phyloP scores from a whole-genome alignment of 2,113 vertebrate genomes.

The Cinclus mexicanus region DNA sequence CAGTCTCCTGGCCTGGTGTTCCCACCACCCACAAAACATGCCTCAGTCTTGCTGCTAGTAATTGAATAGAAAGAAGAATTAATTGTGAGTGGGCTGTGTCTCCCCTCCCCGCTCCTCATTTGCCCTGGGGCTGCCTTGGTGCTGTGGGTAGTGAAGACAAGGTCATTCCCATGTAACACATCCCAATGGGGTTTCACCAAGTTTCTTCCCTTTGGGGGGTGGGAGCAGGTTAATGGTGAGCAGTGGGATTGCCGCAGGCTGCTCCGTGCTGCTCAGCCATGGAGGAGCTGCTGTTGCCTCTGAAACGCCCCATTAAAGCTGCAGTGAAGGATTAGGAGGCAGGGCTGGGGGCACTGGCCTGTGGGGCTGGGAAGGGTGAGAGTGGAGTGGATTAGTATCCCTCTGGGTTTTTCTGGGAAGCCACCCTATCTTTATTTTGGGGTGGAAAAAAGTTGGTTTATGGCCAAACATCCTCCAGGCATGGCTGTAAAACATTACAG shows the following conservation, averaged over 20 bases:
- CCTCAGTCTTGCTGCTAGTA: not conserved
- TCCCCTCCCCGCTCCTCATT: not conserved
- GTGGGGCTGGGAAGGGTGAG: not conserved
- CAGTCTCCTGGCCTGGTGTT: not conserved
- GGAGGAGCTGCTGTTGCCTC: conserved; percentile 72
- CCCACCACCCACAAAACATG: not conserved
- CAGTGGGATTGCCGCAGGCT: conserved; percentile 66
- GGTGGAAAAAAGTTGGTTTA: not conserved
- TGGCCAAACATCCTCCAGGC: not conserved
- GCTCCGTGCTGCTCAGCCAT: conserved; percentile 71
- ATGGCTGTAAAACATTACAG: not conserved
- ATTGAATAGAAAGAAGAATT: conserved; percentile 49
- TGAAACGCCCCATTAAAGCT: conserved; percentile 75
- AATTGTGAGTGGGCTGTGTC: not conserved
- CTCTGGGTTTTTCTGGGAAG: not conserved
- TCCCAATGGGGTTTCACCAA: conserved; percentile 31
- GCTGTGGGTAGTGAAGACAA: conserved; percentile 67
- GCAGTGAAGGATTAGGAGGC: conserved; percentile 1
- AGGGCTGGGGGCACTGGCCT: not conserved
- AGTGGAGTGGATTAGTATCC: not conserved
- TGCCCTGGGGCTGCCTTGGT: conserved; percentile 36
- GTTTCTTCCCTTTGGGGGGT: conserved; percentile 3
- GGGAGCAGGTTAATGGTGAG: conserved; percentile 54
- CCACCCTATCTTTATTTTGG: not conserved
- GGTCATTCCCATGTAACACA: conserved; percentile 76